phyloP scores from a whole-genome alignment of 1,140 invertebrate genomes.

The Littorina saxatilis region DNA sequence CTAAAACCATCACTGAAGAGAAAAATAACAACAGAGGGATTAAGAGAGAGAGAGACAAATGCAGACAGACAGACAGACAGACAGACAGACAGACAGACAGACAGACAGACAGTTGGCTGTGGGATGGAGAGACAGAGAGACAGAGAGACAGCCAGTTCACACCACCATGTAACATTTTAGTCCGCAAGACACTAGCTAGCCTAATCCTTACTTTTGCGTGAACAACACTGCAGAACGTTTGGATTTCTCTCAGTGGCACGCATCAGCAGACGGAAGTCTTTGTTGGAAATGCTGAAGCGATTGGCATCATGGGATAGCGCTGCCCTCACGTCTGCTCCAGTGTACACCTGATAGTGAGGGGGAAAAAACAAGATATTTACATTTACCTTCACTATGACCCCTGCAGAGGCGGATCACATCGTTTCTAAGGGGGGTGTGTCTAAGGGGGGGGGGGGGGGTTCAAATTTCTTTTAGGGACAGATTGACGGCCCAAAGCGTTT shows the following conservation, averaged over 20 bases:
- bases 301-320: conserved; percentile 71
- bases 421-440: too few species aligned
- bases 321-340: conserved; percentile 67
- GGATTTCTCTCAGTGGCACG: conserved; percentile 75
- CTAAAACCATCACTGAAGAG: too few species aligned
- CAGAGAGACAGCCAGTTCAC: too few species aligned
- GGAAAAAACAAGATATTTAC: conserved; percentile 18
- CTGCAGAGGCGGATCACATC: too few species aligned
- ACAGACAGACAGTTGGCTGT: neutral
- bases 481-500: too few species aligned
- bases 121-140: too few species aligned
- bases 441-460: too few species aligned
- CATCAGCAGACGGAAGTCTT: conserved; percentile 74
- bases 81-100: conserved; percentile 38
- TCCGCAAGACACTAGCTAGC: too few species aligned
- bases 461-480: too few species aligned
- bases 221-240: conserved; percentile 75
- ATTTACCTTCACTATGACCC: neutral
- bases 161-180: too few species aligned
- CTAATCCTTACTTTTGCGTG: conserved; percentile 71
- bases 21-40: neutral
- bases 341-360: conserved; percentile 69
- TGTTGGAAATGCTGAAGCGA: conserved; percentile 69
- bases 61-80: conserved; percentile 37
- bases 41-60: conserved; percentile 25